A percentile compares a stretch with the other conserved stretches of the same genome.
These are phyloP conservation scores for Stercorarius parasiticus DNA, from an alignment of 2,113 vertebrate genomes.

Conservation along the genomic window DNA sequence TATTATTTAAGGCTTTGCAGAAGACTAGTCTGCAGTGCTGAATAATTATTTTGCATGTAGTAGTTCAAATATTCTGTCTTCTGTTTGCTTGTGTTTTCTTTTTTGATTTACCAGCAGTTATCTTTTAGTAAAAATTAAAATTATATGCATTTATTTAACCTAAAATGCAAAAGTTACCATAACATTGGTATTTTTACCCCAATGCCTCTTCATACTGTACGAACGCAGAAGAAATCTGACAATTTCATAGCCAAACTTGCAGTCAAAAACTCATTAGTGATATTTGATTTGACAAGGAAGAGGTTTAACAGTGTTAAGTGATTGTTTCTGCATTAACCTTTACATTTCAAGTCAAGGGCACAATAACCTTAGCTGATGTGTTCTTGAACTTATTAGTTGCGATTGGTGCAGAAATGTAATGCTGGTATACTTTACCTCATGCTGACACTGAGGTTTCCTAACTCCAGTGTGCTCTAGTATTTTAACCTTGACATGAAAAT, in stretches of 20 bases:
- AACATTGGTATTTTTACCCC: neutral
- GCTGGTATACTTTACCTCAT: neutral
- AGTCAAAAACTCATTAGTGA: constrained; percentile 14
- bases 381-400: constrained; percentile 22
- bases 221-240: neutral
- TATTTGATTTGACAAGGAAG: constrained; percentile 43
- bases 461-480: neutral
- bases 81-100: neutral
- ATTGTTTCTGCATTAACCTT: constrained; percentile 35
- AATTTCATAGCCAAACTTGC: neutral
- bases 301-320: neutral
- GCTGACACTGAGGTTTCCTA: neutral
- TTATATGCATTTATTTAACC: neutral
- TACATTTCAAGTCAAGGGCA: constrained; percentile 33
- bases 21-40: neutral
- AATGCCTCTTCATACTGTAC: neutral
- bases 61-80: constrained; percentile 8
- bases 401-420: neutral
- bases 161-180: neutral
- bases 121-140: neutral
- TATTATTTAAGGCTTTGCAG: constrained; percentile 45
- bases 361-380: neutral
- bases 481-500: neutral
- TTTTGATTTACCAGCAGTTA: neutral
- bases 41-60: constrained; percentile 41